Evolutionary conservation across 2,888 invertebrate species (phyloP).

Genomic region (Congeria kusceri): DNA sequence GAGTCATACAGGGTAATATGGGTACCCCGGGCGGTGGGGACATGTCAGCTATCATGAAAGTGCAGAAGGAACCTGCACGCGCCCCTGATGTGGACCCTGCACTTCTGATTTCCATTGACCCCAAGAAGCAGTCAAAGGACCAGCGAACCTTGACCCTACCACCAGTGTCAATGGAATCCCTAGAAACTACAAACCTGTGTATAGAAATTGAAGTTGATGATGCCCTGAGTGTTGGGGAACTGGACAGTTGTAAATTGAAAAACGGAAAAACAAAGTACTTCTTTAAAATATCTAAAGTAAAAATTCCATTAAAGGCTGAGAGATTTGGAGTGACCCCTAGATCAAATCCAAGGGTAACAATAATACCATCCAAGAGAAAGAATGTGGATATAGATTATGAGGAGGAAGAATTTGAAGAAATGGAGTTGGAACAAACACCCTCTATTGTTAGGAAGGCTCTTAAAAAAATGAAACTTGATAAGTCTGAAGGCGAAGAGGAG

Average conservation of each 20-base stretch:
- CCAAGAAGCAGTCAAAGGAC: constrained; percentile 1
- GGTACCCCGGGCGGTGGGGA: too few relatives aligned
- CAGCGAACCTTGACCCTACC: background rate
- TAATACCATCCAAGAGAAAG: background rate
- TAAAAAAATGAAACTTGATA: background rate
- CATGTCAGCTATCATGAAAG: too few relatives aligned
- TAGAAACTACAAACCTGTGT: background rate
- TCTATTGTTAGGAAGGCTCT: background rate
- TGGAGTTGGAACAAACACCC: background rate
- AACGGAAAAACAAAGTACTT: constrained; percentile 26
- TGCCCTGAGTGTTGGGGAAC: constrained; percentile 20
- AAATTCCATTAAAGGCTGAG: background rate
- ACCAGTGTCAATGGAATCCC: background rate
- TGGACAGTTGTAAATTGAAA: constrained; percentile 13
- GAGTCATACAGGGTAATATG: too few relatives aligned
- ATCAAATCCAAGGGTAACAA: background rate
- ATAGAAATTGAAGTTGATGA: constrained; percentile 36
- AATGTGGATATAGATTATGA: background rate
- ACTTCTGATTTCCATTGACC: background rate
- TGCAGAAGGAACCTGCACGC: background rate
- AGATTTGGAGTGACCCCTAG: background rate
- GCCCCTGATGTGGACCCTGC: background rate
- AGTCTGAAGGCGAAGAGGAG: background rate
- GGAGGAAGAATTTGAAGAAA: constrained; percentile 5
- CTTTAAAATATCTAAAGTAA: background rate